Evolutionary conservation across 2,888 invertebrate species (phyloP).

Genomic region (Xanthorhoe spadicearia): DNA sequence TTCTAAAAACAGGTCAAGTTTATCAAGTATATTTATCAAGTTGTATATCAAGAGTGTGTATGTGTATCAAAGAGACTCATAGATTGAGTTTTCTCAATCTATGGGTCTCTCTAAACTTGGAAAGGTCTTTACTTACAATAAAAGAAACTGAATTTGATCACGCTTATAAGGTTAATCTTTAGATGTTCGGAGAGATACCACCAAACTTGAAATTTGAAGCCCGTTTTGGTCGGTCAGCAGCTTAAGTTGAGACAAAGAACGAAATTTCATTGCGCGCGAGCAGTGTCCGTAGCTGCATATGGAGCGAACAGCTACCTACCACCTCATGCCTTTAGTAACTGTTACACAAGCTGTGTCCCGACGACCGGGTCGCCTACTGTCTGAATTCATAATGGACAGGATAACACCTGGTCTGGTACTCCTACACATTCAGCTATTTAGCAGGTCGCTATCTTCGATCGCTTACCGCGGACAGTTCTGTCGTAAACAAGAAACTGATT

Average conservation of each 20-base stretch:
- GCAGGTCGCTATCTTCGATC: slow-evolving; percentile 24
- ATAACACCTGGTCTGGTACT: slow-evolving; percentile 71
- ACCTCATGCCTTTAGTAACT: slow-evolving; percentile 7
- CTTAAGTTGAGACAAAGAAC: slow-evolving; percentile 25
- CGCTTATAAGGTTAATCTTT: neutral
- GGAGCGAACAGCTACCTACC: slow-evolving; percentile 17
- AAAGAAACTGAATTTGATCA: neutral
- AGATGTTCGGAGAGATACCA: neutral
- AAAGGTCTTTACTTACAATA: neutral
- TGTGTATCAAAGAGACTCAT: no score
- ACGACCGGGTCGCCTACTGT: slow-evolving; percentile 45
- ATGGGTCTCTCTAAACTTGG: no score
- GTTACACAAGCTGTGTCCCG: slow-evolving; percentile 18
- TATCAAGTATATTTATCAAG: no score
- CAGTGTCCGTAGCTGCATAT: slow-evolving; percentile 18
- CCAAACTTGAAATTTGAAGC: slow-evolving; percentile 15
- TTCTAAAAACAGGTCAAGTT: no score
- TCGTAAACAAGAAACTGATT: slow-evolving; percentile 3
- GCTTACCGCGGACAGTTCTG: slow-evolving; percentile 10
- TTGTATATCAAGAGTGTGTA: no score
- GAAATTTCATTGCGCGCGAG: slow-evolving; percentile 27
- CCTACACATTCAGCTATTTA: slow-evolving; percentile 46
- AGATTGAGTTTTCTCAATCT: no score
- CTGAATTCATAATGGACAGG: slow-evolving; percentile 72
- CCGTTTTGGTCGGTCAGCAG: slow-evolving; percentile 22